phyloP scores from a whole-genome alignment of 2,888 invertebrate species.

The Epicampocera succincta region DNA sequence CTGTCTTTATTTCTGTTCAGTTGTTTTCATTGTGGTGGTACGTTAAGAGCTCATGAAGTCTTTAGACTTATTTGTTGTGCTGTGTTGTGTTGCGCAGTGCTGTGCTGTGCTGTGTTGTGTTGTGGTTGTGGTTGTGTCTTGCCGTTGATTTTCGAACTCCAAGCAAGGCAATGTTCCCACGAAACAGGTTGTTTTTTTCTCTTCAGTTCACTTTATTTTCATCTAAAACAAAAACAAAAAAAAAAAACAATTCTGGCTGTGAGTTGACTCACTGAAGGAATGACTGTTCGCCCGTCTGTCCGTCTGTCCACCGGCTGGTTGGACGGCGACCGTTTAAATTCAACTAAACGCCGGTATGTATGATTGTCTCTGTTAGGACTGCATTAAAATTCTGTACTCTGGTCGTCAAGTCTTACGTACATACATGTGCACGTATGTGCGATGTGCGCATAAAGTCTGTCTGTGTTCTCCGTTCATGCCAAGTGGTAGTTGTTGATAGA shows the following conservation, averaged over 20 bases:
- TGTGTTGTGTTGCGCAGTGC: slow-evolving; percentile 29
- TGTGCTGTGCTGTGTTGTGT: slow-evolving; percentile 19
- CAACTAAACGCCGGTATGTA: slow-evolving; percentile 15
- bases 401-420: slow-evolving; percentile 7
- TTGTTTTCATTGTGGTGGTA: slow-evolving; percentile 36
- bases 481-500: slow-evolving; percentile 15
- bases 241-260: slow-evolving; percentile 27
- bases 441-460: background rate
- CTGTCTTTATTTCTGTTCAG: slow-evolving; percentile 51
- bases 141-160: slow-evolving; percentile 53
- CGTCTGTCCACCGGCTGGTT: slow-evolving; percentile 33
- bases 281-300: slow-evolving; percentile 24
- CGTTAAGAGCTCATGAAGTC: slow-evolving; percentile 62
- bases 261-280: slow-evolving; percentile 57
- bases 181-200: slow-evolving; percentile 79
- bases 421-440: background rate
- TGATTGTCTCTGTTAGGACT: slow-evolving; percentile 45
- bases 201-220: slow-evolving; percentile 29
- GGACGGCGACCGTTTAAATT: slow-evolving; percentile 12
- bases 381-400: slow-evolving; percentile 63
- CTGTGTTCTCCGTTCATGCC: background rate
- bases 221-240: slow-evolving; percentile 35
- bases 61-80: slow-evolving; percentile 39
- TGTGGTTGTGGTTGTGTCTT: slow-evolving; percentile 23
- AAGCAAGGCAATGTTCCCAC: slow-evolving; percentile 81